Base-by-base conservation (phyloP, 2,888 invertebrate species). In the Adineta ricciae region DNA sequence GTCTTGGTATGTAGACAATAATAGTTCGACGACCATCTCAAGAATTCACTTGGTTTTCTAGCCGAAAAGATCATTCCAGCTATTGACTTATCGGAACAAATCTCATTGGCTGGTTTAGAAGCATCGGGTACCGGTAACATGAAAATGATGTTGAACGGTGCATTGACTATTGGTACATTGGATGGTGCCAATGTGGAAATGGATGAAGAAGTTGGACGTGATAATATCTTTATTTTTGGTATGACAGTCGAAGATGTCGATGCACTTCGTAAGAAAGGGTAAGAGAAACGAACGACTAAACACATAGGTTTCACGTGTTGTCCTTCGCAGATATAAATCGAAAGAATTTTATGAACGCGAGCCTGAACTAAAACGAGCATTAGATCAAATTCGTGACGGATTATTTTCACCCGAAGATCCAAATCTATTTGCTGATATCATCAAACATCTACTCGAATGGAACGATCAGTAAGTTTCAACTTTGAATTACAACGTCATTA, bases 71-170 rank as follows among this genome's bases (percentile, higher is more conserved):
- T 99, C 89, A 98, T 99, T 91, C 99, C 99, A 0, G 98, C 98
- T 0, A 96, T 98, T 21, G 99, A 99, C 92, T 93, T 99, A 87
- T 97, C 96, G 88, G 95, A 99, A 91, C 99, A 99, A 92, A 98
- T 99, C 89, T 98, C 98, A 5, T 97, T 98, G 0, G 99, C 99
- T 85, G 99, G 99, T 87, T 99, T 99, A 0, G 99, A 99, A 90
- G 99, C 99, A 0, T 98, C 97, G 0, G 99, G 98, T 87, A 99
- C 99, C n/a, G 96, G 96, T 87, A 99, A 99, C 93, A 99, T 99
- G 99, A 99, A 99, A 92, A 98, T 99, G 92, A 95, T 78, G 95
- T 92, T 99, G 90, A 99, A 99, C 91, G 99, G 99, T 38, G 95
- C 96, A 0, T 92, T 99, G 73, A 99, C 99, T 24, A 95, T 99